A percentile compares a stretch with the other conserved stretches of the same genome.
Evolutionary conservation across 2,113 vertebrate species (phyloP).

Genomic region (Paradoxurus hermaphroditus): DNA sequence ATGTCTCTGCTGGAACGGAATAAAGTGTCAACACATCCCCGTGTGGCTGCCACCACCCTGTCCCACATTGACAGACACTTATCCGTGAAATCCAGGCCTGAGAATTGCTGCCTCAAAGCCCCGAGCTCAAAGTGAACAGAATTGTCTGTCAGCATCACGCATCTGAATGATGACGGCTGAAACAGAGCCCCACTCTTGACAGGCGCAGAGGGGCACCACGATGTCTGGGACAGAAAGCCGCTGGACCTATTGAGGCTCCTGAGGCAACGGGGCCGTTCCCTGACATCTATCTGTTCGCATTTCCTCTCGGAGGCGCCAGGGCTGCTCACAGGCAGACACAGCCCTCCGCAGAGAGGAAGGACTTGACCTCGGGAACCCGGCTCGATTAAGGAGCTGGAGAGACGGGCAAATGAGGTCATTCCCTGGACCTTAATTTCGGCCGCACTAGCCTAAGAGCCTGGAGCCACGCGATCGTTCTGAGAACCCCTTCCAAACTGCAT

Average conservation of each 20-base stretch:
- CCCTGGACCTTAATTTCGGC: background rate
- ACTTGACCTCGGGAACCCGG: background rate
- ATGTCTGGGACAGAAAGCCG: background rate
- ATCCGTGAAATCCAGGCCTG: background rate
- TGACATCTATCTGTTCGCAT: rapidly evolving
- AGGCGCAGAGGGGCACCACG: rapidly evolving
- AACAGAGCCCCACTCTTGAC: background rate
- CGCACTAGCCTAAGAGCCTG: background rate
- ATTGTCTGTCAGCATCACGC: background rate
- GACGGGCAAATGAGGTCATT: background rate
- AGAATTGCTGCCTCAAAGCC: background rate
- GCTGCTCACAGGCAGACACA: background rate
- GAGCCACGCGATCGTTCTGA: background rate
- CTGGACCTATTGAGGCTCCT: background rate
- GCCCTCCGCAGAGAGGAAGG: background rate
- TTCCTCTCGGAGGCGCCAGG: background rate
- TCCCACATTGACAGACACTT: background rate
- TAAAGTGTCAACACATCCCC: background rate
- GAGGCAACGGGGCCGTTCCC: background rate
- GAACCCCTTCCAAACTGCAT: background rate
- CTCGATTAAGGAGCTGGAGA: background rate
- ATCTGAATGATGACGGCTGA: background rate
- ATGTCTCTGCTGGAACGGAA: background rate
- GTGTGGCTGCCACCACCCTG: background rate
- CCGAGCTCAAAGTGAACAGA: background rate